Conservation (phyloP, 1,140 invertebrate genomes). For the Cyclina sinensis region DNA sequence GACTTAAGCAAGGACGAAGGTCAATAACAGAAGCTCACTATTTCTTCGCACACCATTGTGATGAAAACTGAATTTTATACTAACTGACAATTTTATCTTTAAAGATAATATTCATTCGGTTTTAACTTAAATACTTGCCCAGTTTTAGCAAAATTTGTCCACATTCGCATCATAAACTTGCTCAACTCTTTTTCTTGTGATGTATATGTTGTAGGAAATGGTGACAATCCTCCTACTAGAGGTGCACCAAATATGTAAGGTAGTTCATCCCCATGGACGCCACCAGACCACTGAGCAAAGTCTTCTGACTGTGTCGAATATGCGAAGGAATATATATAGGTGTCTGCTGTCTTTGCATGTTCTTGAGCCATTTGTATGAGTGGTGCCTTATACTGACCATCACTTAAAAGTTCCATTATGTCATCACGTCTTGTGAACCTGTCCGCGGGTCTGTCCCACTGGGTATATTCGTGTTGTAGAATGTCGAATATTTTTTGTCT, state of each 20-base stretch:
- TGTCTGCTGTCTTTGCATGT: constrained; percentile 90
- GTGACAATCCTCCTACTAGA: constrained; percentile 91
- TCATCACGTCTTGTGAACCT: constrained; percentile 95
- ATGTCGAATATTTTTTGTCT: constrained; percentile 99
- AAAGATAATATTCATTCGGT: too few relatives aligned
- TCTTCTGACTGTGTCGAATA: constrained; percentile 96
- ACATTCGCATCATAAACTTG: constrained; percentile 97
- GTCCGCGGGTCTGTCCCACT: constrained; percentile 78
- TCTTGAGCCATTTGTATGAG: constrained; percentile 96
- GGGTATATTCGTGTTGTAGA: constrained; percentile 96
- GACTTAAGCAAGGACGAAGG: too few relatives aligned
- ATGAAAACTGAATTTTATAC: too few relatives aligned
- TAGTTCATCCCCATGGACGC: constrained; percentile 96
- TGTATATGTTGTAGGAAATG: constrained; percentile 96
- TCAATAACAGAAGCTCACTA: too few relatives aligned
- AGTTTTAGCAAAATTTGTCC: constrained; percentile 98
- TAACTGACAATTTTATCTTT: too few relatives aligned
- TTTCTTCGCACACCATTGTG: too few relatives aligned
- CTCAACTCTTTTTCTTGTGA: constrained; percentile 95
- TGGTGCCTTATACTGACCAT: constrained; percentile 95
- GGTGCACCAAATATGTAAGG: constrained; percentile 97
- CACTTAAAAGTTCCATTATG: constrained; percentile 95
- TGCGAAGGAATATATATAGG: constrained; percentile 83
- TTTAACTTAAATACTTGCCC: constrained; percentile 94
- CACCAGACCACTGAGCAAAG: constrained; percentile 74